Evolutionary conservation across 2,113 vertebrate genomes (phyloP).

Genomic region (pig (Sus scrofa)): DNA sequence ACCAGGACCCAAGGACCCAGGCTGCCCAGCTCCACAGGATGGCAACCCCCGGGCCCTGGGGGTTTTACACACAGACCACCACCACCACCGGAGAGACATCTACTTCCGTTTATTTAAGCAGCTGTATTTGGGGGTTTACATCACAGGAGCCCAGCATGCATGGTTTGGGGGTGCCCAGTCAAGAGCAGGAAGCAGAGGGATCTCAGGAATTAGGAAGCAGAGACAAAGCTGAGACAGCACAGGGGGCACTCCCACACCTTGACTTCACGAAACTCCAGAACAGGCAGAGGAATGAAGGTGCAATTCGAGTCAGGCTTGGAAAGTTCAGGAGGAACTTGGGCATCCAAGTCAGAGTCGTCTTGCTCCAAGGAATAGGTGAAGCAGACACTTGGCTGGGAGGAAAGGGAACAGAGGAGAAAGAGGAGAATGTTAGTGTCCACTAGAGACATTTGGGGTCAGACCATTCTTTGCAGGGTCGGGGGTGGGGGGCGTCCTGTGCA

Average conservation of each 20-base stretch:
- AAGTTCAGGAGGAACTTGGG: neutral
- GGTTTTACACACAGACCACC: neutral
- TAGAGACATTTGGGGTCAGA: neutral
- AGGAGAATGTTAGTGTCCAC: neutral
- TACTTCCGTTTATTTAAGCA: neutral
- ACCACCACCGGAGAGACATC: accelerated
- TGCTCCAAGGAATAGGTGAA: neutral
- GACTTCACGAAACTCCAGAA: neutral
- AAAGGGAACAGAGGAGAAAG: neutral
- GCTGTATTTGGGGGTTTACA: neutral
- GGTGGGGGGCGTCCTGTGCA: neutral
- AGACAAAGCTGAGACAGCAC: neutral
- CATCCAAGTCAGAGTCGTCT: neutral
- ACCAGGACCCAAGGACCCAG: neutral
- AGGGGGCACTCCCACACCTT: neutral
- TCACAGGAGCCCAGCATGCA: neutral
- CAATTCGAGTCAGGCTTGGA: neutral
- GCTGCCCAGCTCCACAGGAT: neutral
- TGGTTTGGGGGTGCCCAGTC: neutral
- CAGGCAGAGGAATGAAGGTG: accelerated
- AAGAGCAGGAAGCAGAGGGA: neutral
- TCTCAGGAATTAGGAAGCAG: neutral
- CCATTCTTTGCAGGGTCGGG: neutral
- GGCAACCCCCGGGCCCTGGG: accelerated
- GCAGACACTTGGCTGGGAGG: neutral